A percentile compares a stretch with the other conserved stretches of the same genome.
These are phyloP conservation scores for Scaeva pyrastri DNA, from an alignment of 2,888 invertebrate species.

Conservation along the genomic window DNA sequence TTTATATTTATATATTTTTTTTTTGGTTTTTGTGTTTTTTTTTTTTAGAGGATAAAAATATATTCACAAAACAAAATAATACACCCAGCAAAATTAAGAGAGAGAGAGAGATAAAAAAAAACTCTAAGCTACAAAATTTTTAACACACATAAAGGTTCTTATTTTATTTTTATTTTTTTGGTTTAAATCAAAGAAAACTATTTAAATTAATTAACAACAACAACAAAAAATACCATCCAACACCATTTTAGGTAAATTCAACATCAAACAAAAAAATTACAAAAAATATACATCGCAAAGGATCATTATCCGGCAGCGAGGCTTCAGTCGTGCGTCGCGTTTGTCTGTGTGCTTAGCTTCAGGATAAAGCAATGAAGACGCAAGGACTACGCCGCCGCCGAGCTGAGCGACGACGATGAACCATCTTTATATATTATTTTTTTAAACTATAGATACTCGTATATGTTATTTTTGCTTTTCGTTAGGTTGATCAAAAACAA, in stretches of 20 bases:
- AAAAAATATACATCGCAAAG: conserved; percentile 39
- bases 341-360: conserved; percentile 14
- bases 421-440: conserved; percentile 37
- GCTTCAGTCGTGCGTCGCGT: conserved; percentile 2
- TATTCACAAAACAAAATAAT: conserved; percentile 24
- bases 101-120: too few relatives aligned
- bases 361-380: conserved; percentile 21
- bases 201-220: conserved; percentile 64
- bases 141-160: conserved; percentile 27
- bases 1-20: not conserved
- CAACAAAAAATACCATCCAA: conserved; percentile 53
- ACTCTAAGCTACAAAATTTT: conserved; percentile 14
- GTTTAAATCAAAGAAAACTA: conserved; percentile 41
- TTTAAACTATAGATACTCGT: conserved; percentile 6
- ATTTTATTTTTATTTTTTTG: too few relatives aligned
- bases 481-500: not conserved
- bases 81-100: conserved; percentile 47
- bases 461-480: conserved; percentile 23
- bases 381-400: too few relatives aligned
- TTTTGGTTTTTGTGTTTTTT: conserved; percentile 38
- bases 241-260: conserved; percentile 55
- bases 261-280: conserved; percentile 25
- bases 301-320: conserved; percentile 43
- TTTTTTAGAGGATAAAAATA: conserved; percentile 49
- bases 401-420: conserved; percentile 4